Conservation (phyloP, 2,797 vertebrate genomes). For the Tangara arthus region DNA sequence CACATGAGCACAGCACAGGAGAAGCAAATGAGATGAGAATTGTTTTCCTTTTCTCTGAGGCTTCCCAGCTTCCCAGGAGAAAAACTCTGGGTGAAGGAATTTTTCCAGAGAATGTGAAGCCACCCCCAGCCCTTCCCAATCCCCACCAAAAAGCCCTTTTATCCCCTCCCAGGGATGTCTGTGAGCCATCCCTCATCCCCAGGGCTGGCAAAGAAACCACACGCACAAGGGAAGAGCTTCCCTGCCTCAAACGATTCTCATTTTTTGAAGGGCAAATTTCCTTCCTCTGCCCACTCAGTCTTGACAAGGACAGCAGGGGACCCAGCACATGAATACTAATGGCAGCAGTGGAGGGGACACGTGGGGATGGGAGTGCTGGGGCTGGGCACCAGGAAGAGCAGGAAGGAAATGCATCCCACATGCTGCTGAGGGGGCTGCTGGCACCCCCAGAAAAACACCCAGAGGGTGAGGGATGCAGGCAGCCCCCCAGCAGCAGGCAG, state of each 20-base stretch:
- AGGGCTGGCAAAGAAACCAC: constrained; percentile 57
- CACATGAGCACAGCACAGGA: too few species aligned
- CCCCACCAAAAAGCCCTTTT: background rate
- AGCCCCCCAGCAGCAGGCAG: background rate
- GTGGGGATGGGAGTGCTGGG: background rate
- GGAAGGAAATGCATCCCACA: accelerated
- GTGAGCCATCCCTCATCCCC: constrained; percentile 56
- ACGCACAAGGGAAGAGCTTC: constrained; percentile 34
- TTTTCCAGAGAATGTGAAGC: background rate
- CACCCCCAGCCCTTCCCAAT: background rate
- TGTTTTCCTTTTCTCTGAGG: too few species aligned
- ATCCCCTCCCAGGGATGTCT: background rate
- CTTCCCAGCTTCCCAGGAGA: too few species aligned
- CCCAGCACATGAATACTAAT: constrained; percentile 57
- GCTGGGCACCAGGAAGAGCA: background rate
- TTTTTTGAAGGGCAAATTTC: constrained; percentile 70
- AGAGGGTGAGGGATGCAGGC: background rate
- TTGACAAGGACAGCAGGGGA: constrained; percentile 65
- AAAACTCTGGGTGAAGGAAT: background rate
- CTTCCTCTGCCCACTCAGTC: constrained; percentile 56
- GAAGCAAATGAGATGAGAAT: too few species aligned
- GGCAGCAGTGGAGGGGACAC: background rate
- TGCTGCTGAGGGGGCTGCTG: accelerated
- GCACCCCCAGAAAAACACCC: background rate
- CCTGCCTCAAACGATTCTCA: constrained; percentile 47